Evolutionary conservation across 2,797 vertebrate species (phyloP), one percentile per base, ranked within the genome.

Genomic region (Hephaestus fuliginosus): DNA sequence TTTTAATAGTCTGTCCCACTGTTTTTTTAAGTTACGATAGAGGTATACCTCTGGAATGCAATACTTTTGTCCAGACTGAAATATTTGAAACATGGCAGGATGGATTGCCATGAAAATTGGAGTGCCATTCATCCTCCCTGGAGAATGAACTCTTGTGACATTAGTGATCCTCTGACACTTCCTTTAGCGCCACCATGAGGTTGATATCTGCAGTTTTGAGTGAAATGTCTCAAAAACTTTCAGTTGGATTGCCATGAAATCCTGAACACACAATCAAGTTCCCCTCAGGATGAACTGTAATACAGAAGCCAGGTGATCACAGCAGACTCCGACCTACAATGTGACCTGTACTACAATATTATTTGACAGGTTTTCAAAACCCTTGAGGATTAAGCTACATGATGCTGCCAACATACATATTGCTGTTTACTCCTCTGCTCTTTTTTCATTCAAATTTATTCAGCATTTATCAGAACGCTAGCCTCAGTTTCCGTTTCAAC

Each of bases 321-420:
- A 64, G 25, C 4, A 39, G 49, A 79, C 53, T 56, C 20, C 43
- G 13, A 62, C 22, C 44, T 30, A 60, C n/a, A 33, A 43, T 10
- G 49, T 71, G 25, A 65, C 49, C 76, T 52, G 52, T 48, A 43
- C 20, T 74, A 9, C 70, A 72, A 70, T 28, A 80, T 55, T 80
- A 70, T 82, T 57, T 79, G 78, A 20, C 76, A 85, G 61, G 66
- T 88, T 86, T 67, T 15, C 43, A 80, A 79, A 87, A 69, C 43
- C 78, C 63, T 73, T 76, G 52, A 71, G 82, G 78, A 80, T 76
- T 49, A 82, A 48, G 65, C 87, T 82, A 71, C 63, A 83, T 86
- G 78, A 82, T 56, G 25, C 25, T 70, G 66, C 65, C 41, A 46
- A 43, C 33, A 30, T 70, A 60, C 48, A 63, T 11, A 52, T 65